Evolutionary conservation across 2,797 vertebrate species (phyloP), one percentile per base, ranked within the genome.

Genomic region (Tragopan temminckii): DNA sequence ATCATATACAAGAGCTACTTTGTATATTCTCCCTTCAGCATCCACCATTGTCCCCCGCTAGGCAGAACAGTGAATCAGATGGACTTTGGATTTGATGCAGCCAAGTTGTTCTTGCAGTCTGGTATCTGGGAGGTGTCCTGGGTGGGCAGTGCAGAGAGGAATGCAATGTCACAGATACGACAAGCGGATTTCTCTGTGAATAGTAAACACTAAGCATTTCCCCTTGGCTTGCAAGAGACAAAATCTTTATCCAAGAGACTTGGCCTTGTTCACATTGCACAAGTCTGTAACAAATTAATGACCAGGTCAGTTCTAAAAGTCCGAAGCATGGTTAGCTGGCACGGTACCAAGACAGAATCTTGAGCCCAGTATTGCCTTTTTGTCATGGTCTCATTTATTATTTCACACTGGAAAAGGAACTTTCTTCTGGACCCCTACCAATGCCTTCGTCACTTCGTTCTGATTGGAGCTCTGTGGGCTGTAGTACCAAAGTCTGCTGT

Each of bases 231-330:
- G 55, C 74, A 76, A 67, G 85, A 61, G 82, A 77, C 89, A 94
- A 74, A 48, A 70, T 93, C 85, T 85, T 95, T 92, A 71, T 95
- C 94, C 89, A 94, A 95, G 91, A 95, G 70, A 81, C 78, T 89
- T 94, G 92, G 94, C 91, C 93, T 89, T 93, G 87, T 68, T 91
- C 85, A 13, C 82, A 58, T 84, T 80, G 85, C 70, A 86, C 82
- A 89, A 92, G 70, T 68, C 95, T 94, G 91, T 81, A 93, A 96
- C 77, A 63, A 93, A 95, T 96, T 94, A 94, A 89, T 96, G 95
- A 91, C 82, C 93, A 95, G 94, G 95, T 96, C 95, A 93, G 79
- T 85, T 91, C 85, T 85, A 85, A 89, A 92, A 33, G 59, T 71
- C 84, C 57, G 40, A 92, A 95, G 89, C 7, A 0, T 88, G 77